A percentile compares a stretch with the other conserved stretches of the same genome.
Evolutionary conservation across 2,888 invertebrate species (phyloP).

Genomic region (Apodemia duryi): DNA sequence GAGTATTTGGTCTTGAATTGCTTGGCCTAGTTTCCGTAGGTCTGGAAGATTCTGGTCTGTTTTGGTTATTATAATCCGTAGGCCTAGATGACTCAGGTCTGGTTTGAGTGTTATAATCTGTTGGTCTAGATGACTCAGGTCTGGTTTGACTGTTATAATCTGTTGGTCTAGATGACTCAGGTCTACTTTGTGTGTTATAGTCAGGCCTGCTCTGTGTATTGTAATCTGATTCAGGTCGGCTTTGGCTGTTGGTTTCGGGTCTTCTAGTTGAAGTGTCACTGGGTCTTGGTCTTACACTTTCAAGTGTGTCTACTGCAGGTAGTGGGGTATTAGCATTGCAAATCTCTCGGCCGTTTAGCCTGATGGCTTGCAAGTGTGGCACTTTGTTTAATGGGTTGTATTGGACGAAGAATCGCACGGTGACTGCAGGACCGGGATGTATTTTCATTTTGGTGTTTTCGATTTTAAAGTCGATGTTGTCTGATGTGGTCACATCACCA

Average conservation of each 20-base stretch:
- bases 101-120: constrained; percentile 16
- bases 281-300: constrained; percentile 27
- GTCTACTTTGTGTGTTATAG: constrained; percentile 13
- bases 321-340: constrained; percentile 67
- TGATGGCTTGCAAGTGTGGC: constrained; percentile 70
- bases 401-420: constrained; percentile 80
- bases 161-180: constrained; percentile 22
- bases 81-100: constrained; percentile 16
- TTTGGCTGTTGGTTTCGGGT: constrained; percentile 13
- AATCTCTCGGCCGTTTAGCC: constrained; percentile 80
- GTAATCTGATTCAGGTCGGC: constrained; percentile 21
- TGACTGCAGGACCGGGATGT: constrained; percentile 74
- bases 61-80: constrained; percentile 16
- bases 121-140: constrained; percentile 22
- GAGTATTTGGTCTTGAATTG: constrained; percentile 19
- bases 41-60: constrained; percentile 14
- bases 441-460: constrained; percentile 79
- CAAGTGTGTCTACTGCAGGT: constrained; percentile 44
- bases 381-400: constrained; percentile 68
- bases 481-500: constrained; percentile 77
- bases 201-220: constrained; percentile 19
- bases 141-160: constrained; percentile 18
- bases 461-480: constrained; percentile 80
- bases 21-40: constrained; percentile 19
- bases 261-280: neutral